Conservation (phyloP, 2,113 vertebrate species). For the Micronycteris hirsuta region DNA sequence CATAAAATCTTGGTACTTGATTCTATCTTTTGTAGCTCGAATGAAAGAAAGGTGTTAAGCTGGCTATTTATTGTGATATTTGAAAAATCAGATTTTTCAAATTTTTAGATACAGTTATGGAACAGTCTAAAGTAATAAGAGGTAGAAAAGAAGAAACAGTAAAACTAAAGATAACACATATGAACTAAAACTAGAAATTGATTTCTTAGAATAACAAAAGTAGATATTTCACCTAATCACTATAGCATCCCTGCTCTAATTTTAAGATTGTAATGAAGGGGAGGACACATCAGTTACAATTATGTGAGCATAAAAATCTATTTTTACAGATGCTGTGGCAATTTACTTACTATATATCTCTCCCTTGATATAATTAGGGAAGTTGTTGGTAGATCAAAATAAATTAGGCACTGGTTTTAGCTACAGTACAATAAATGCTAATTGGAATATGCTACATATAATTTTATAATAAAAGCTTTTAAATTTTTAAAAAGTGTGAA, state of each 20-base stretch:
- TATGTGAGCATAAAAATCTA: conserved; percentile 63
- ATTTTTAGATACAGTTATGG: neutral
- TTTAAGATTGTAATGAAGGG: conserved; percentile 71
- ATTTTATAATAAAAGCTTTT: conserved; percentile 83
- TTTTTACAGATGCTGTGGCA: conserved; percentile 63
- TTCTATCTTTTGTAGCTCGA: conserved; percentile 2
- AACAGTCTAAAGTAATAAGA: neutral
- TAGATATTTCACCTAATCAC: neutral
- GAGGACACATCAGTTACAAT: conserved; percentile 65
- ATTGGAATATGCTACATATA: conserved; percentile 84
- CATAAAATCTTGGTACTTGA: neutral
- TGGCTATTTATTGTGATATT: neutral
- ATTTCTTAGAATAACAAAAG: neutral
- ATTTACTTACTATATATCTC: conserved; percentile 65
- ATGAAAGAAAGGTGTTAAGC: neutral
- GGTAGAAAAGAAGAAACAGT: neutral
- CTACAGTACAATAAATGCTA: conserved; percentile 82
- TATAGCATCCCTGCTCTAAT: conserved; percentile 42
- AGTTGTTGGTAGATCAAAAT: conserved; percentile 76
- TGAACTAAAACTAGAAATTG: neutral
- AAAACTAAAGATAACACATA: conserved; percentile 6
- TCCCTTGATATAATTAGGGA: conserved; percentile 66
- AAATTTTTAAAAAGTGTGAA: conserved; percentile 47
- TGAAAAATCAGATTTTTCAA: conserved; percentile 17
- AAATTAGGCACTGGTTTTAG: conserved; percentile 87